phyloP scores from a whole-genome alignment of 2,113 vertebrate genomes.

The Cariama cristata region DNA sequence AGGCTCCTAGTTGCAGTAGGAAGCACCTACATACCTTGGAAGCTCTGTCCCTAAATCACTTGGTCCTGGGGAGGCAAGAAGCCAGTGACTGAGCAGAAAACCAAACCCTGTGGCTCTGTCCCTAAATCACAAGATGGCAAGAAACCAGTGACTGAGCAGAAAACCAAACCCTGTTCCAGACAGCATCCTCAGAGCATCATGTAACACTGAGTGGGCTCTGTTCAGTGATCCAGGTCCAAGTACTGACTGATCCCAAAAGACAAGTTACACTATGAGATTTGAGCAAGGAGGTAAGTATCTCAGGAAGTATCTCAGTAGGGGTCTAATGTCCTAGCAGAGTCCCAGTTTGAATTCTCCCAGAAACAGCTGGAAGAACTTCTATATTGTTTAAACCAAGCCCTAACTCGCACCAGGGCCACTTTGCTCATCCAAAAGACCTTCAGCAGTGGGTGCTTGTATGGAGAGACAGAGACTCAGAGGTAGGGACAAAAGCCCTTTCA shows the following conservation, averaged over 20 bases:
- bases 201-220: neutral
- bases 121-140: neutral
- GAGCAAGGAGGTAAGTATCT: neutral
- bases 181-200: neutral
- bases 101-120: neutral
- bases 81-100: neutral
- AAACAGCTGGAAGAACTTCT: conserved; percentile 46
- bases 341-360: neutral
- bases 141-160: neutral
- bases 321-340: neutral
- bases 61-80: neutral
- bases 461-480: neutral
- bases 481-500: neutral
- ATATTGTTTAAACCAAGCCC: conserved; percentile 23
- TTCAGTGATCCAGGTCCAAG: neutral
- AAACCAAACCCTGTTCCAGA: neutral
- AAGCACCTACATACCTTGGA: neutral
- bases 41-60: neutral
- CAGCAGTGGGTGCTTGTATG: neutral
- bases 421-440: conserved; percentile 33
- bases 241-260: neutral
- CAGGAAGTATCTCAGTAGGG: neutral
- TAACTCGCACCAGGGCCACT: conserved; percentile 28
- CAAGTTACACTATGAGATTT: neutral
- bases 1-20: neutral